phyloP scores from a whole-genome alignment of 23 tunicate species.

The Oikopleura vanhoeffeni region DNA sequence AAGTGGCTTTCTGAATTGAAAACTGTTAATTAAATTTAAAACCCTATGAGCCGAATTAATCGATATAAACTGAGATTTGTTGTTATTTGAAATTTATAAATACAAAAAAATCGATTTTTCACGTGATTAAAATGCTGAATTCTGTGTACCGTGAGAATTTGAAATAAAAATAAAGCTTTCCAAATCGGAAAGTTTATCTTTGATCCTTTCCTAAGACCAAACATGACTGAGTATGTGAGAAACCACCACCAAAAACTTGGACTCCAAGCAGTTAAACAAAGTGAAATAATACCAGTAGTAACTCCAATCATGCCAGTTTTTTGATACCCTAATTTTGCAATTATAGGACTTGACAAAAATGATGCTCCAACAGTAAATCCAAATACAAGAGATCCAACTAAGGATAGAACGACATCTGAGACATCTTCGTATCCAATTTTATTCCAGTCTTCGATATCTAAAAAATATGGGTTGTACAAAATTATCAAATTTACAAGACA shows the following conservation, averaged over 20 bases:
- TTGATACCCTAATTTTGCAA: background rate
- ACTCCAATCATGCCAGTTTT: constrained; percentile 1
- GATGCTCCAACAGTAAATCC: constrained; percentile 6
- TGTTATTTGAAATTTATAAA: too few relatives aligned
- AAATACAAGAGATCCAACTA: background rate
- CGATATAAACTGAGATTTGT: too few relatives aligned
- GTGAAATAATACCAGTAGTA: background rate
- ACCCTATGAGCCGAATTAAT: too few relatives aligned
- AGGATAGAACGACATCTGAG: background rate
- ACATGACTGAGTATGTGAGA: background rate
- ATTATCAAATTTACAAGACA: too few relatives aligned
- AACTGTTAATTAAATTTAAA: too few relatives aligned
- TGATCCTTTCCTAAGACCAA: background rate
- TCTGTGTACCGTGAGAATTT: too few relatives aligned
- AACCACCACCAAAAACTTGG: background rate
- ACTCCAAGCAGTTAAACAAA: background rate
- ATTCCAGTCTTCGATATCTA: background rate
- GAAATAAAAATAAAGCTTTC: too few relatives aligned
- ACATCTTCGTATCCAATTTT: background rate
- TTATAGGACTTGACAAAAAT: background rate
- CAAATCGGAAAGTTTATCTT: too few relatives aligned
- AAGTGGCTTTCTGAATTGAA: too few relatives aligned
- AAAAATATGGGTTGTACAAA: too few relatives aligned
- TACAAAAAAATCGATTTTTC: too few relatives aligned
- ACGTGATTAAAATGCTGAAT: too few relatives aligned